A percentile compares a stretch with the other conserved stretches of the same genome.
These are phyloP conservation scores for Sipunculus nudus DNA, from an alignment of 2,888 invertebrate species.

Conservation along the genomic window DNA sequence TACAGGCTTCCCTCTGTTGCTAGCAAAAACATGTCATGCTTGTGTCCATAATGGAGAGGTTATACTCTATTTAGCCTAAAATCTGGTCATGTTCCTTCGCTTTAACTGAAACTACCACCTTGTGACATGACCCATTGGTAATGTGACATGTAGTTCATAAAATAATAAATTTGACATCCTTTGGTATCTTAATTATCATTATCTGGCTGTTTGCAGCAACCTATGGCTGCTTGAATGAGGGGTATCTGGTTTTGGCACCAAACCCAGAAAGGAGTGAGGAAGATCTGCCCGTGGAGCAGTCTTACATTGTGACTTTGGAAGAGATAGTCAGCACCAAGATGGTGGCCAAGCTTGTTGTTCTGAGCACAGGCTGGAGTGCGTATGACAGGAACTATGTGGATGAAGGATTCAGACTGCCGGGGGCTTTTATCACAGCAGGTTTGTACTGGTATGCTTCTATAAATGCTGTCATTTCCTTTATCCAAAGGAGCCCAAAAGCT, in stretches of 20 bases:
- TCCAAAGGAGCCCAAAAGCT: no score
- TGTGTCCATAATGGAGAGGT: no score
- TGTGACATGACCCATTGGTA: no score
- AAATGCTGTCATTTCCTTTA: no score
- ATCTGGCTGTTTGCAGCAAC: slow-evolving; percentile 58
- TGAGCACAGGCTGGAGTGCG: slow-evolving; percentile 53
- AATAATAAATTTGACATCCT: no score
- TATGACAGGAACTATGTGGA: slow-evolving; percentile 35
- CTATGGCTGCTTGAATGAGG: slow-evolving; percentile 54
- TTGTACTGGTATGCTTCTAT: background rate
- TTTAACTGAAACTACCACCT: no score
- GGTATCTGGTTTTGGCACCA: slow-evolving; percentile 52
- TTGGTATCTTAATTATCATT: no score
- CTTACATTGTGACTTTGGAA: slow-evolving; percentile 51
- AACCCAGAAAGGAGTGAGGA: slow-evolving; percentile 36
- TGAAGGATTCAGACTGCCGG: slow-evolving; percentile 43
- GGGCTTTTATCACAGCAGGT: slow-evolving; percentile 54
- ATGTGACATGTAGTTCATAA: no score
- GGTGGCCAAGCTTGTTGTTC: slow-evolving; percentile 56
- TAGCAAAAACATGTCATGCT: no score
- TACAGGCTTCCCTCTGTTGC: no score
- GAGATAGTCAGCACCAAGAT: slow-evolving; percentile 54
- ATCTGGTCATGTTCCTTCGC: no score
- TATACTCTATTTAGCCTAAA: no score
- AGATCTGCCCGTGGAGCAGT: slow-evolving; percentile 39